Percentiles rank a stretch among this genome's conserved stretches.
Conservation (phyloP, 2,888 invertebrate genomes). For the Mythimna pallens region DNA sequence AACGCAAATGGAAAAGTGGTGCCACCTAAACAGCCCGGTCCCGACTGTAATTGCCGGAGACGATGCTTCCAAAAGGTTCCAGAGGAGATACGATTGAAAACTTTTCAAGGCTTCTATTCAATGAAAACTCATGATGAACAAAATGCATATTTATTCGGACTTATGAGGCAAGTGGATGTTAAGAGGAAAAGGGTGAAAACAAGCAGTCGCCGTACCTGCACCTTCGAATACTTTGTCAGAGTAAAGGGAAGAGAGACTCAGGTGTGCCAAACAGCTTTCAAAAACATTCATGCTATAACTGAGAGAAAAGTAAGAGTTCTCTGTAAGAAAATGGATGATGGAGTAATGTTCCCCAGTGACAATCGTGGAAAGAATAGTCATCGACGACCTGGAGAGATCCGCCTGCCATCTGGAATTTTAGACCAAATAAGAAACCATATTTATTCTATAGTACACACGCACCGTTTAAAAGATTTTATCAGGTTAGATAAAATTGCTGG, state of each 20-base stretch:
- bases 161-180: constrained; percentile 90
- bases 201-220: constrained; percentile 89
- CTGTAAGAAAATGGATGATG: constrained; percentile 91
- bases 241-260: constrained; percentile 90
- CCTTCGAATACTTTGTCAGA: constrained; percentile 90
- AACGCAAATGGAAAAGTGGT: constrained; percentile 91
- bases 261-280: constrained; percentile 91
- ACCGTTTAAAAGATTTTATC: constrained; percentile 88
- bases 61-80: constrained; percentile 89
- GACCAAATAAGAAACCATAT: constrained; percentile 90
- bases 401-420: constrained; percentile 86
- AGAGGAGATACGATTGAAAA: constrained; percentile 86
- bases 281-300: constrained; percentile 91
- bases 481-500: constrained; percentile 90
- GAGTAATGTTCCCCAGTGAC: constrained; percentile 90
- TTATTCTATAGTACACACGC: constrained; percentile 89
- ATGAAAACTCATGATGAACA: constrained; percentile 91
- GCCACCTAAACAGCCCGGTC: constrained; percentile 89
- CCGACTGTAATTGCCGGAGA: constrained; percentile 89
- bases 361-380: constrained; percentile 90
- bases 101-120: constrained; percentile 90
- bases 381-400: constrained; percentile 87
- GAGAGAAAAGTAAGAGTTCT: constrained; percentile 90
- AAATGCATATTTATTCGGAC: constrained; percentile 90
- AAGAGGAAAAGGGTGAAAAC: constrained; percentile 90